Percentiles rank a stretch among this genome's conserved stretches.
Conservation (phyloP, 2,888 invertebrate species). For the Epirrita christyi region DNA sequence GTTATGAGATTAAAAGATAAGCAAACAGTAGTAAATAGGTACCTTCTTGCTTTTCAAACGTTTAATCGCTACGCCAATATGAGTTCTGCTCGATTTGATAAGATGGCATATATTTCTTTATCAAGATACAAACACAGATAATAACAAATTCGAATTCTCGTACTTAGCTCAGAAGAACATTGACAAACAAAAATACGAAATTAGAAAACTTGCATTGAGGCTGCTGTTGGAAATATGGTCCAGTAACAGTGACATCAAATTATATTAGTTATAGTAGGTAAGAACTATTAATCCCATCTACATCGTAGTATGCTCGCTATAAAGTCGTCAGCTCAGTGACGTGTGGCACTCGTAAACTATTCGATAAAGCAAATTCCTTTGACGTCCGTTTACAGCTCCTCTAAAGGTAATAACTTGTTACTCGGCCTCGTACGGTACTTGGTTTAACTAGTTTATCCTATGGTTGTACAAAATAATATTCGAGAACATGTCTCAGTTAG, state of each 20-base stretch:
- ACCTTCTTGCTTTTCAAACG: background rate
- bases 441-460: background rate
- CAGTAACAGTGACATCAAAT: no score
- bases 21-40: slow-evolving; percentile 7
- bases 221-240: no score
- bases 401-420: slow-evolving; percentile 1
- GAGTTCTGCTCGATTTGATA: slow-evolving; percentile 15
- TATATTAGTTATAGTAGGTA: no score
- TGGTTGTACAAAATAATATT: background rate
- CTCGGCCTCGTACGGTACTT: background rate
- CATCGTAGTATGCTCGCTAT: background rate
- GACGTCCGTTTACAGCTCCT: slow-evolving; percentile 9
- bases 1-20: slow-evolving; percentile 16
- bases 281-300: no score
- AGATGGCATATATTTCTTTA: slow-evolving; percentile 29
- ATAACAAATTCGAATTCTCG: background rate
- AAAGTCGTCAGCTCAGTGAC: background rate
- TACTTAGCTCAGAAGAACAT: background rate
- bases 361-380: slow-evolving; percentile 10
- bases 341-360: slow-evolving; percentile 16
- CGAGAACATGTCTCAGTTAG: no score
- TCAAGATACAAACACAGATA: slow-evolving; percentile 8
- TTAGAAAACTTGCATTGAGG: no score
- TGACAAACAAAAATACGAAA: no score
- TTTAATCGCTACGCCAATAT: slow-evolving; percentile 8